phyloP scores from a whole-genome alignment of 1,140 invertebrate genomes.

The Eumeta japonica region DNA sequence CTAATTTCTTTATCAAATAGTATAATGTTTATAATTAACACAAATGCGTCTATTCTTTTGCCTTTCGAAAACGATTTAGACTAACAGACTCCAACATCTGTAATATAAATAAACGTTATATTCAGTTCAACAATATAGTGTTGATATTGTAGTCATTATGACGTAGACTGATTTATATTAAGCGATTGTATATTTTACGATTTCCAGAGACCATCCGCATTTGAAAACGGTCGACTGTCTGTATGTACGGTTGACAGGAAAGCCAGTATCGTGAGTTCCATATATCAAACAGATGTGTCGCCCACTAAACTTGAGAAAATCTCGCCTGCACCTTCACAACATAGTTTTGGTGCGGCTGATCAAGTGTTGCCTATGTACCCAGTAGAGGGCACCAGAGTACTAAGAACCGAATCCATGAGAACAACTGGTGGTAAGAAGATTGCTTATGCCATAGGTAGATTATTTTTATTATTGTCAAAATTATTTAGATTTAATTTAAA shows the following conservation, averaged over 20 bases:
- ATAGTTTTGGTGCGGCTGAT: conserved; percentile 40
- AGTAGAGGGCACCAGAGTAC: conserved; percentile 20
- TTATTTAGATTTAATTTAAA: background rate
- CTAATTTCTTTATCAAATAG: too few species aligned
- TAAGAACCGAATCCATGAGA: conserved; percentile 33
- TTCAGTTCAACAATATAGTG: too few species aligned
- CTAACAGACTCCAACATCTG: too few species aligned
- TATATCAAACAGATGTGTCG: conserved; percentile 45
- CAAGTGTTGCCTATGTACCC: conserved; percentile 7
- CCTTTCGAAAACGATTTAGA: too few species aligned
- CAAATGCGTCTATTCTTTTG: too few species aligned
- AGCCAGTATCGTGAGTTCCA: conserved; percentile 41
- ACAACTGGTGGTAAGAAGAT: conserved; percentile 21
- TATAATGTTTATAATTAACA: too few species aligned
- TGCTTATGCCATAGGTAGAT: background rate
- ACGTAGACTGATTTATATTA: too few species aligned
- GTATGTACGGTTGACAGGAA: conserved; percentile 48
- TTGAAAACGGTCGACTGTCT: conserved; percentile 49
- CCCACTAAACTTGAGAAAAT: conserved; percentile 50
- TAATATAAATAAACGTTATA: too few species aligned
- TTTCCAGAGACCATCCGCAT: conserved; percentile 29
- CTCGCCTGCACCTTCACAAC: conserved; percentile 43
- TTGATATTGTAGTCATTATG: too few species aligned
- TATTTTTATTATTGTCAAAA: background rate
- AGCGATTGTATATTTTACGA: too few species aligned